Evolutionary conservation across 2,888 invertebrate genomes (phyloP).

Genomic region (Agrochola lota): DNA sequence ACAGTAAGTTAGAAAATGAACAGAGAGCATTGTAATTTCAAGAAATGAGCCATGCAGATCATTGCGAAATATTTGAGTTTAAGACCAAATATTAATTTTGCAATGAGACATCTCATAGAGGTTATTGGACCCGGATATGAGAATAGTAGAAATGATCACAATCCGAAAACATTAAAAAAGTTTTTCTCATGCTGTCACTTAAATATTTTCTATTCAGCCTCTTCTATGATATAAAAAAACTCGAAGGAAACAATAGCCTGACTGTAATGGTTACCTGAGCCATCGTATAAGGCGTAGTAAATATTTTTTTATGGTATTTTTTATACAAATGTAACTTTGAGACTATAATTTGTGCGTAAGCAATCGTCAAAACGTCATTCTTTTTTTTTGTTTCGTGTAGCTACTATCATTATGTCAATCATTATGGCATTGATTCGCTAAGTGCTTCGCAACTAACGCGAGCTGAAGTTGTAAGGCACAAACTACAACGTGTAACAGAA

Average conservation of each 20-base stretch:
- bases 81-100: neutral
- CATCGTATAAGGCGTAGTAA: neutral
- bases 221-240: neutral
- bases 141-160: neutral
- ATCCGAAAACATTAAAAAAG: neutral
- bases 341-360: slow-evolving; percentile 8
- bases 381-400: neutral
- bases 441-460: neutral
- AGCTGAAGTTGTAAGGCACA: neutral
- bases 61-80: neutral
- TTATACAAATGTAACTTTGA: neutral
- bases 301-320: neutral
- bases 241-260: slow-evolving; percentile 12
- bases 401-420: neutral
- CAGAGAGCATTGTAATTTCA: neutral
- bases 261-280: slow-evolving; percentile 20
- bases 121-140: slow-evolving; percentile 12
- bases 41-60: neutral
- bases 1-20: too few relatives aligned
- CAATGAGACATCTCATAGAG: neutral
- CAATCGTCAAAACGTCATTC: neutral
- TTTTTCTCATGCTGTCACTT: neutral
- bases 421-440: neutral
- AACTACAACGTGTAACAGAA: too few relatives aligned
- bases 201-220: slow-evolving; percentile 1